A percentile compares a stretch with the other conserved stretches of the same genome.
These are phyloP conservation scores for Philereme transversata DNA, from an alignment of 2,888 invertebrate species.

Conservation along the genomic window DNA sequence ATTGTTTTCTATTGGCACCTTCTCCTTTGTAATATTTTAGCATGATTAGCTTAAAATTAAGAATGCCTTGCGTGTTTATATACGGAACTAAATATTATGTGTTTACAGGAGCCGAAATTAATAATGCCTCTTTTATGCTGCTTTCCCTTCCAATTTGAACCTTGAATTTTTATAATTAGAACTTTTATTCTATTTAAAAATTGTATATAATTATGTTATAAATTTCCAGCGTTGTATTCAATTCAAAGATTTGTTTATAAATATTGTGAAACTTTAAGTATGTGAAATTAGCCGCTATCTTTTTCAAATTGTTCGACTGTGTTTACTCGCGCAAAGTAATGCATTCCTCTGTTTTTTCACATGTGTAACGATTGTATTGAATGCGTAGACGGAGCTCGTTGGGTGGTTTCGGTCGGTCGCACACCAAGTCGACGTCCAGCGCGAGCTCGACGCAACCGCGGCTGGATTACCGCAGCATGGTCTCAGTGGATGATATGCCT, in stretches of 20 bases:
- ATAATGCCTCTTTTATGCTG: slow-evolving; percentile 30
- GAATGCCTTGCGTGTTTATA: slow-evolving; percentile 26
- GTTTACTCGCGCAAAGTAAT: not conserved
- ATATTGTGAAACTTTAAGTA: not conserved
- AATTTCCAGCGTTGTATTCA: not conserved
- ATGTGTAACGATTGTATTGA: slow-evolving; percentile 10
- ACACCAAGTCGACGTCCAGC: slow-evolving; percentile 86
- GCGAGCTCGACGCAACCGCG: slow-evolving; percentile 86
- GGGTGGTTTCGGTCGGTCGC: slow-evolving; percentile 92
- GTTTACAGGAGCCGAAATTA: slow-evolving; percentile 25
- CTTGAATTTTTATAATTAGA: slow-evolving; percentile 34
- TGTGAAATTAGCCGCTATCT: slow-evolving; percentile 1
- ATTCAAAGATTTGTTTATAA: not conserved
- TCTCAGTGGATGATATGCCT: slow-evolving; percentile 97
- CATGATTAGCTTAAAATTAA: slow-evolving; percentile 58
- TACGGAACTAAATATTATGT: slow-evolving; percentile 19
- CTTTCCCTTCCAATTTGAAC: slow-evolving; percentile 29
- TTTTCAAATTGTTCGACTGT: not conserved
- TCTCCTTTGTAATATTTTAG: slow-evolving; percentile 54
- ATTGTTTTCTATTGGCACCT: slow-evolving; percentile 63
- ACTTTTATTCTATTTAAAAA: slow-evolving; percentile 4
- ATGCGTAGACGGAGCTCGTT: slow-evolving; percentile 91
- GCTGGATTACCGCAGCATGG: slow-evolving; percentile 96
- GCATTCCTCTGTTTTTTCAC: not conserved
- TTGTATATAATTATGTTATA: not conserved